phyloP scores from a whole-genome alignment of 2,797 vertebrate species.

The Bothrops alternatus region DNA sequence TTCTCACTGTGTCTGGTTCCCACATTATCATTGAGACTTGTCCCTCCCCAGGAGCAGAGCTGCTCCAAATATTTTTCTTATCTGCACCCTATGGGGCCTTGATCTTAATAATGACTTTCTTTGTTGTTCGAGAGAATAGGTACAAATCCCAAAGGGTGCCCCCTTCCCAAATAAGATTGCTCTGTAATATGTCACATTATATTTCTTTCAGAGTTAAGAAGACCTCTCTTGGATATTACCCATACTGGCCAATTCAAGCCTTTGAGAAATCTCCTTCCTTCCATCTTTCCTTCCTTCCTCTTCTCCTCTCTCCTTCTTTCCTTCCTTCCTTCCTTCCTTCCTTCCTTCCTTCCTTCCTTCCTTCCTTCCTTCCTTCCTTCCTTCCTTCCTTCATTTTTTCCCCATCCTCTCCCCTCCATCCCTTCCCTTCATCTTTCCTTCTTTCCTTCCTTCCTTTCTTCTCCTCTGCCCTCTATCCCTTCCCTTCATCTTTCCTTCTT shows the following conservation, averaged over 20 bases:
- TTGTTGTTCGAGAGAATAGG: background rate
- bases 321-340: too few species aligned
- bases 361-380: too few species aligned
- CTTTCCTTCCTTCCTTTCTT: too few species aligned
- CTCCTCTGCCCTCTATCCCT: background rate
- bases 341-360: too few species aligned
- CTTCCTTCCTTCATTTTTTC: too few species aligned
- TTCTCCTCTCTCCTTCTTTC: too few species aligned
- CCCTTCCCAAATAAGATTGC: background rate
- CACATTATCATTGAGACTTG: background rate
- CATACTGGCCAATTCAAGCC: background rate
- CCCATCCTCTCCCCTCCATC: too few species aligned
- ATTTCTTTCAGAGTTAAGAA: background rate
- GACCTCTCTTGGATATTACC: background rate
- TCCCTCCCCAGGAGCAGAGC: background rate
- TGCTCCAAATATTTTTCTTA: background rate
- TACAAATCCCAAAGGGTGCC: background rate
- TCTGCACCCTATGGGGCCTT: too few species aligned
- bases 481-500: too few species aligned
- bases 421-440: too few species aligned
- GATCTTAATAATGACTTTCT: background rate
- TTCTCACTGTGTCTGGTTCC: background rate
- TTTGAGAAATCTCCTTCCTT: background rate
- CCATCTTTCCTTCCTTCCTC: too few species aligned
- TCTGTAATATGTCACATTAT: background rate